These are phyloP conservation scores for Popillia japonica DNA, from an alignment of 1,140 invertebrate genomes.

Conservation along the genomic window DNA sequence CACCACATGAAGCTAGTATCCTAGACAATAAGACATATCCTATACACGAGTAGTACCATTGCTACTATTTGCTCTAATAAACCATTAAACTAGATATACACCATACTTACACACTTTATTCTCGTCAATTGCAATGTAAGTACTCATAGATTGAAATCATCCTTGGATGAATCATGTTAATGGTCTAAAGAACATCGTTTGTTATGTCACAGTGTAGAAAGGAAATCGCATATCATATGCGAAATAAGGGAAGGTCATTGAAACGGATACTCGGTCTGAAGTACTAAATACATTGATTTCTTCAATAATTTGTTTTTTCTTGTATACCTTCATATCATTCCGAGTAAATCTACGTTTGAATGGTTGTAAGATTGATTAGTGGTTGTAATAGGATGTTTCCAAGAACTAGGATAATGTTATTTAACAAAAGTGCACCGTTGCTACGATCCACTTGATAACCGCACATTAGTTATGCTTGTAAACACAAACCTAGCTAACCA, in stretches of 20 bases:
- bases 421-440: slow-evolving; percentile 9
- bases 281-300: neutral
- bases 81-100: too few species aligned
- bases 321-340: neutral
- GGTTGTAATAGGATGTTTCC: neutral
- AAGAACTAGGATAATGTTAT: slow-evolving; percentile 12
- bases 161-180: neutral
- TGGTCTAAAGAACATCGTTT: neutral
- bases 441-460: slow-evolving; percentile 11
- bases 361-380: slow-evolving; percentile 10
- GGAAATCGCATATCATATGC: slow-evolving; percentile 5
- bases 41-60: too few species aligned
- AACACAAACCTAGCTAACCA: slow-evolving; percentile 46
- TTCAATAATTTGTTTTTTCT: neutral
- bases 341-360: neutral
- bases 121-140: too few species aligned
- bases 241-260: slow-evolving; percentile 14
- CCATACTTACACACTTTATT: too few species aligned
- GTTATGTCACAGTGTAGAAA: neutral
- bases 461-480: slow-evolving; percentile 47
- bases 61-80: too few species aligned
- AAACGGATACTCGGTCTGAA: neutral
- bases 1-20: too few species aligned
- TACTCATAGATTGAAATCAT: too few species aligned
- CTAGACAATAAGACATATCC: too few species aligned